phyloP scores from a whole-genome alignment of 2,113 vertebrate genomes.

The Romanogobio albipinnatus region DNA sequence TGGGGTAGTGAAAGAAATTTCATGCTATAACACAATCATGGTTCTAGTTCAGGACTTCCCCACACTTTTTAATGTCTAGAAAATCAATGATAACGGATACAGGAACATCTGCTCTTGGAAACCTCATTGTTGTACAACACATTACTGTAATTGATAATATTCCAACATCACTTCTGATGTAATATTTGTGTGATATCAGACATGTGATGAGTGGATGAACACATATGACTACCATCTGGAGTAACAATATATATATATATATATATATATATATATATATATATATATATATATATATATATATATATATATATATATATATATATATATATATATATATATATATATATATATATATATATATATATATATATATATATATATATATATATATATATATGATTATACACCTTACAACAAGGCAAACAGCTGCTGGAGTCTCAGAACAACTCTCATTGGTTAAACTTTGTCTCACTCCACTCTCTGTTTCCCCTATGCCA shows the following conservation, averaged over 20 bases:
- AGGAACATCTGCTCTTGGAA: neutral
- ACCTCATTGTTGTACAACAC: neutral
- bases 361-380: too few relatives aligned
- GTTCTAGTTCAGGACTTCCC: neutral
- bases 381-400: too few relatives aligned
- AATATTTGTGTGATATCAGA: neutral
- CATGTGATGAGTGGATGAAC: neutral
- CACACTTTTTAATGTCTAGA: neutral
- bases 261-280: neutral
- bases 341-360: too few relatives aligned
- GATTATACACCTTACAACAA: neutral
- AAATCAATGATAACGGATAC: neutral
- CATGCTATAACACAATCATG: neutral
- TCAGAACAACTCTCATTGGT: neutral
- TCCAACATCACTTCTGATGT: neutral
- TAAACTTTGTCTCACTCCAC: neutral
- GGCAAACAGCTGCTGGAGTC: neutral
- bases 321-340: too few relatives aligned
- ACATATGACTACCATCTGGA: neutral
- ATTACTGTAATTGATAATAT: conserved; percentile 3
- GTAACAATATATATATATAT: too few relatives aligned
- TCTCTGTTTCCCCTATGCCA: neutral
- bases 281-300: too few relatives aligned
- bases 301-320: too few relatives aligned
- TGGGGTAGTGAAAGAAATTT: neutral